These are phyloP conservation scores for Urocynchramus pylzowi DNA, from an alignment of 2,113 vertebrate species.

Conservation along the genomic window DNA sequence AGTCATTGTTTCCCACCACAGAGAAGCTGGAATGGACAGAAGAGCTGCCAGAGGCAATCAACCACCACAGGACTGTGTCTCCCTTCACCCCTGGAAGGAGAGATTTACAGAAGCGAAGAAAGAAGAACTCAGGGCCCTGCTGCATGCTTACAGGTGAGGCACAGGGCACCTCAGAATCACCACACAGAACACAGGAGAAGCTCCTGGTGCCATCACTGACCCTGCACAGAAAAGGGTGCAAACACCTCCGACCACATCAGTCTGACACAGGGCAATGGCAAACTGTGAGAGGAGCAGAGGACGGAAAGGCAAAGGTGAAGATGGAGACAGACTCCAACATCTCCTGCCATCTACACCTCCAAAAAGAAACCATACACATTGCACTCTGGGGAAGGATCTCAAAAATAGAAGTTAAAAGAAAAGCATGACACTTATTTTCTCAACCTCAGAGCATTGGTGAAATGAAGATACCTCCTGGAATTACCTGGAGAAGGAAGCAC, in stretches of 20 bases:
- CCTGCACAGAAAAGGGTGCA: background rate
- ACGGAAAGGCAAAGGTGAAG: background rate
- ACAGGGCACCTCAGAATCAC: background rate
- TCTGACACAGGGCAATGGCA: background rate
- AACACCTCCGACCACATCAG: background rate
- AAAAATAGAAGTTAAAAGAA: background rate
- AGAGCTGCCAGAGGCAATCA: background rate
- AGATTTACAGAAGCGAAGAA: background rate
- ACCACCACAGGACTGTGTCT: fast-evolving
- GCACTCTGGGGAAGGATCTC: background rate
- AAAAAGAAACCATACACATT: background rate
- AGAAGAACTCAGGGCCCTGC: background rate
- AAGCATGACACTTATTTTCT: background rate
- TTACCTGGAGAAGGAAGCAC: background rate
- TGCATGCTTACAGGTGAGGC: background rate
- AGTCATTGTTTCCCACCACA: background rate
- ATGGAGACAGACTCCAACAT: background rate
- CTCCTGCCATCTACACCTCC: background rate
- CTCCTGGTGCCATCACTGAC: background rate
- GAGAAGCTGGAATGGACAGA: background rate
- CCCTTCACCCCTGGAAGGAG: background rate
- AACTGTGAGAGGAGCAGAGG: background rate
- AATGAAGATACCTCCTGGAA: background rate
- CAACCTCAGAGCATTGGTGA: background rate
- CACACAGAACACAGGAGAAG: background rate